Evolutionary conservation across 2,113 vertebrate genomes (phyloP), one percentile per base, ranked within the genome.

Genomic region (Sorex fumeus): DNA sequence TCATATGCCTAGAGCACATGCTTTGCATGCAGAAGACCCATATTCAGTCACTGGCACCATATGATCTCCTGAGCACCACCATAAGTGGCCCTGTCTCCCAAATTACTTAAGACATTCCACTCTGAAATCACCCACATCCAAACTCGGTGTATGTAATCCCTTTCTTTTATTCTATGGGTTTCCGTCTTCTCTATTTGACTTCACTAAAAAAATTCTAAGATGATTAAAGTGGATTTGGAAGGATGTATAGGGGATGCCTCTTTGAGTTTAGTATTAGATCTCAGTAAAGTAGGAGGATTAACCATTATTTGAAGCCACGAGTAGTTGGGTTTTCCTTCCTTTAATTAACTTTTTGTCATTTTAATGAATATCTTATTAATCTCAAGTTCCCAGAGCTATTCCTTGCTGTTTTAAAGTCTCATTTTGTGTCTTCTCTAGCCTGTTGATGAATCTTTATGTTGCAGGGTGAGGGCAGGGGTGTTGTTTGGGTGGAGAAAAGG

Each of bases 321-420:
- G 62, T 47, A 81, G 45, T 87, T 93, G n/a, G 4, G 18, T 28
- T 79, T 83, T 53, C 18, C 86, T 82, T 64, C 88, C 13, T 69
- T 67, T 76, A 53, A 53, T 53, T 72, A 71, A 67, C 81, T 32
- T 71, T 84, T 82, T 34, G 7, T 13, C 79, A 81, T 90, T 82
- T 57, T 72, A 92, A 90, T 76, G 71, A 88, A 21, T 53, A 88
- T 79, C 50, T 64, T 86, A 32, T 32, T 91, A 32, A 82, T 34
- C 60, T 66, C 21, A 79, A 60, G 45, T 88, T 75, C 66, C 77
- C 76, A 90, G 57, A 25, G 57, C 11, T 66, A 28, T 40, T 93
- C 13, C 75, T 6, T 74, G 78, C 77, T 70, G 30, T 90, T 93
- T 84, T 60, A 70, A 86, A 8, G 57, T 85, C 78, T 75, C 88